Percentiles rank a stretch among this genome's conserved stretches.
These are phyloP conservation scores for Gymnosoma rotundatum DNA, from an alignment of 2,888 invertebrate species.

Conservation along the genomic window DNA sequence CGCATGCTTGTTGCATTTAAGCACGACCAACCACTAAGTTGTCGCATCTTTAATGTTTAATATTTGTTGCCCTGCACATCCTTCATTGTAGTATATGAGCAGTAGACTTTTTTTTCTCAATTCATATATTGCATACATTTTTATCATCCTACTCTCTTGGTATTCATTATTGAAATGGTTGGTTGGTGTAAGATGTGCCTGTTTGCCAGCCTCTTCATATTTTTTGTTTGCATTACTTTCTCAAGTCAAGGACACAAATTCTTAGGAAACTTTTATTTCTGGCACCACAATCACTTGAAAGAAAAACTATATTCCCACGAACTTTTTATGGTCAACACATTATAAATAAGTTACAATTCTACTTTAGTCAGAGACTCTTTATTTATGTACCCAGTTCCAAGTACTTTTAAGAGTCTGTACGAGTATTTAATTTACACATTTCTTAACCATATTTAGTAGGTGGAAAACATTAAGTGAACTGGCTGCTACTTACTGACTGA, in stretches of 20 bases:
- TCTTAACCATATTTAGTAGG: conserved; percentile 68
- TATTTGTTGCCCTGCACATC: conserved; percentile 34
- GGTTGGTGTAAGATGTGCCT: conserved; percentile 17
- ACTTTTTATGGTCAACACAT: conserved; percentile 71
- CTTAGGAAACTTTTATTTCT: conserved; percentile 50
- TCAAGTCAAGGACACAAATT: conserved; percentile 69
- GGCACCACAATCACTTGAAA: neutral
- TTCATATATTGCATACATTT: neutral
- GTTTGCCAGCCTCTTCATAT: conserved; percentile 42
- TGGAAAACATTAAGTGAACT: conserved; percentile 37
- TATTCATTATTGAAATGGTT: conserved; percentile 17
- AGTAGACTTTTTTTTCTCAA: conserved; percentile 3
- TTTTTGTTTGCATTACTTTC: conserved; percentile 58
- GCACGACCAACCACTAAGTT: conserved; percentile 66
- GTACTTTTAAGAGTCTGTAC: conserved; percentile 1
- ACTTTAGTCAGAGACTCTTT: conserved; percentile 10
- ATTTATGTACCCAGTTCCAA: conserved; percentile 40
- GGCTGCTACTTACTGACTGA: neutral
- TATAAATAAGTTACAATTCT: conserved; percentile 68
- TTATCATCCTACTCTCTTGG: neutral
- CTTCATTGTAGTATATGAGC: conserved; percentile 8
- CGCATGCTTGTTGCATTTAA: conserved; percentile 65
- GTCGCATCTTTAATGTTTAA: conserved; percentile 60
- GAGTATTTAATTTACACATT: conserved; percentile 68
- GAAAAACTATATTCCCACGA: conserved; percentile 72